phyloP scores from a whole-genome alignment of 2,888 invertebrate species.

The Callinectes sapidus region DNA sequence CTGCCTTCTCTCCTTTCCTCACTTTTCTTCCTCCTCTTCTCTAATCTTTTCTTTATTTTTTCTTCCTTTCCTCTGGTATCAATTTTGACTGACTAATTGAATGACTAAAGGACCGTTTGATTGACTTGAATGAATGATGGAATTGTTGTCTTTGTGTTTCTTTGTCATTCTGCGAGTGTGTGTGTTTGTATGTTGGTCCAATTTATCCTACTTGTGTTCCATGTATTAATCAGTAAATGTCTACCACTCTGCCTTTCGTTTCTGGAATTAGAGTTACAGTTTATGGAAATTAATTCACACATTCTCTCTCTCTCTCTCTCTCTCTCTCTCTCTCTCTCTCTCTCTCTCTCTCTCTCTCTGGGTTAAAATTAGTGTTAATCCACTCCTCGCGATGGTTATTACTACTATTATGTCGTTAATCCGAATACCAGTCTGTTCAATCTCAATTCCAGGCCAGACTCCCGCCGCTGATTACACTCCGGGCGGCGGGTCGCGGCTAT shows the following conservation, averaged over 20 bases:
- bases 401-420: constrained; percentile 25
- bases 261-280: neutral
- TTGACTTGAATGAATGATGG: neutral
- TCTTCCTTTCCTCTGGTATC: neutral
- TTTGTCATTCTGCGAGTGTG: neutral
- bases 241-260: neutral
- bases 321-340: constrained; percentile 25
- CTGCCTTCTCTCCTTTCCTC: neutral
- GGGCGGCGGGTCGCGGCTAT: constrained; percentile 3
- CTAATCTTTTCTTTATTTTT: neutral
- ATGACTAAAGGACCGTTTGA: neutral
- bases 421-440: constrained; percentile 21
- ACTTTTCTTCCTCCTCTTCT: too few species aligned
- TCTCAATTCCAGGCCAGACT: constrained; percentile 25
- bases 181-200: neutral
- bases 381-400: constrained; percentile 9
- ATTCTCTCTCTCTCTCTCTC: neutral
- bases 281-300: too few species aligned
- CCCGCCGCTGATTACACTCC: constrained; percentile 10
- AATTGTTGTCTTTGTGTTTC: neutral
- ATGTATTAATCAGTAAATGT: neutral
- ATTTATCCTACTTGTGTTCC: neutral
- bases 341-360: constrained; percentile 20
- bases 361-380: constrained; percentile 1
- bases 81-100: neutral